Evolutionary conservation across 2,888 invertebrate species (phyloP).

Genomic region (Villa cingulata): DNA sequence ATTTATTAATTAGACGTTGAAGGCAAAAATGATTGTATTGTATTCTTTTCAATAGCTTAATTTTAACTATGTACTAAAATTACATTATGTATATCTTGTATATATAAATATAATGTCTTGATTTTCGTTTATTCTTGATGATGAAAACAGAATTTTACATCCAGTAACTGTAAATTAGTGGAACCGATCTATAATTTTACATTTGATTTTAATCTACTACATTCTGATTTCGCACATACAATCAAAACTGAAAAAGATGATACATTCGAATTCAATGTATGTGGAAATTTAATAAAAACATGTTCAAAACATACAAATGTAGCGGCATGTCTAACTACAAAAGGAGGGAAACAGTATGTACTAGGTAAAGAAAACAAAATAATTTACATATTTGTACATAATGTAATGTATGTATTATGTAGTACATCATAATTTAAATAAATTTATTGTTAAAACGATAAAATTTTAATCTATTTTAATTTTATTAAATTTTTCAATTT

Average conservation of each 20-base stretch:
- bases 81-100: too few species aligned
- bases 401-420: not conserved
- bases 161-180: constrained; percentile 20
- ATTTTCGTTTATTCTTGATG: too few species aligned
- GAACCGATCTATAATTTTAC: constrained; percentile 31
- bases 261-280: constrained; percentile 30
- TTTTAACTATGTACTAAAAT: too few species aligned
- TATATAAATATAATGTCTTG: too few species aligned
- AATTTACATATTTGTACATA: not conserved
- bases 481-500: not conserved
- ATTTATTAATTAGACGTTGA: too few species aligned
- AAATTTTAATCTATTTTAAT: not conserved
- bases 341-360: constrained; percentile 24
- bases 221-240: constrained; percentile 27
- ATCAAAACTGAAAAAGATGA: constrained; percentile 20
- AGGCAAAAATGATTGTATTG: too few species aligned
- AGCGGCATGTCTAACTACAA: constrained; percentile 28
- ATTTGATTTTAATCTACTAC: constrained; percentile 27
- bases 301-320: constrained; percentile 26
- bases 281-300: constrained; percentile 24
- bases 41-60: too few species aligned
- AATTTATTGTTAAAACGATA: too few species aligned
- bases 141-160: constrained; percentile 2
- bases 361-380: constrained; percentile 23
- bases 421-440: too few species aligned